Evolutionary conservation across 2,113 vertebrate genomes (phyloP).

Genomic region (Cynoglossus semilaevis): DNA sequence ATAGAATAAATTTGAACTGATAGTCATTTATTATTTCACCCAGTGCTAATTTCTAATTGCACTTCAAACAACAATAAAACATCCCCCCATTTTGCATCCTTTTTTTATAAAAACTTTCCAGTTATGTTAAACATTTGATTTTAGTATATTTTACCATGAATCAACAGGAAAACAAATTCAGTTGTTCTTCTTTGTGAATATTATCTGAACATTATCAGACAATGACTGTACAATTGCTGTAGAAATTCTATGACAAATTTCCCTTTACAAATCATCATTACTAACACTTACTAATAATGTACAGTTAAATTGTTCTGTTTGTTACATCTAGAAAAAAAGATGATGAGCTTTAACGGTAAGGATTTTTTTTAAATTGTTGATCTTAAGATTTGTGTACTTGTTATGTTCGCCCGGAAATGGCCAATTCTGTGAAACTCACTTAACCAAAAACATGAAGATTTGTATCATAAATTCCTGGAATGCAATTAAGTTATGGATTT

Average conservation of each 20-base stretch:
- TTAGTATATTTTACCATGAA: conserved; percentile 21
- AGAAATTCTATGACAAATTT: conserved; percentile 43
- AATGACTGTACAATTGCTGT: conserved; percentile 52
- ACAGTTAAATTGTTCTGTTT: conserved; percentile 62
- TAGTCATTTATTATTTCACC: conserved; percentile 44
- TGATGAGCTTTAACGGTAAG: conserved; percentile 53
- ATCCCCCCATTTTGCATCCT: conserved; percentile 20
- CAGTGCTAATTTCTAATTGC: conserved; percentile 24
- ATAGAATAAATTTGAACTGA: conserved; percentile 49
- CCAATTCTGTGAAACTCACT: conserved; percentile 67
- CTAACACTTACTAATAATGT: conserved; percentile 68
- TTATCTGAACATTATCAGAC: conserved; percentile 33
- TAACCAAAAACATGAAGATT: conserved; percentile 69
- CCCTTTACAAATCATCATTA: conserved; percentile 45
- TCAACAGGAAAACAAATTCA: conserved; percentile 27
- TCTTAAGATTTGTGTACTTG: conserved; percentile 65
- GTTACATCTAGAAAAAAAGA: conserved; percentile 49
- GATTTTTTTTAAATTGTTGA: conserved; percentile 52
- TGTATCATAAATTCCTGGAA: conserved; percentile 65
- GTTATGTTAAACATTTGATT: conserved; percentile 22
- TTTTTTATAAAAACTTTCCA: conserved; percentile 38
- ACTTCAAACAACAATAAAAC: conserved; percentile 24
- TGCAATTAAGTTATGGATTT: conserved; percentile 69
- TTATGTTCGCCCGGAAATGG: conserved; percentile 61
- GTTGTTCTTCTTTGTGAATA: conserved; percentile 47